Evolutionary conservation across 2,113 vertebrate genomes (phyloP), one percentile per base, ranked within the genome.

Genomic region (Maccullochella peelii): DNA sequence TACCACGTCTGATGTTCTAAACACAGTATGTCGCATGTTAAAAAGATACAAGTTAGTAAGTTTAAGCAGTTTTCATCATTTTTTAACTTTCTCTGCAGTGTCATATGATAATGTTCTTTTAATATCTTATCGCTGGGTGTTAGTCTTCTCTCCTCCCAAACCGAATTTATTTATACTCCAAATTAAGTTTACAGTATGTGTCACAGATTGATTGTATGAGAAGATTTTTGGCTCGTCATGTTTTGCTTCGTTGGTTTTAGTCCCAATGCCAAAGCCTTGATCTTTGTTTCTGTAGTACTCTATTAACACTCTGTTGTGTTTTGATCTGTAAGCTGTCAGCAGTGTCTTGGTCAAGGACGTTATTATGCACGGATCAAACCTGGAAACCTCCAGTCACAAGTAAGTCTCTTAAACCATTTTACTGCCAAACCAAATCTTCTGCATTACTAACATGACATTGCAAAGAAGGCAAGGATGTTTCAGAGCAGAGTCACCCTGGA

Each of bases 321-420:
- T 85, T 88, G 79, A 89, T 82, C 79, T 72, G 69, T 27, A 63
- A 55, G 27, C 82, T 84, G 82, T 85, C 73, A 86, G 75, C 83
- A 66, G 66, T 54, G 76, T 79, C 67, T 62, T 68, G 76, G 70
- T 91, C 85, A 86, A 91, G 87, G 79, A 82, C 75, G 33, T 71
- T 63, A 57, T 71, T 40, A 76, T 77, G 61, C 33, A 40, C 59
- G 44, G 80, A 84, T 75, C 78, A 87, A 91, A 92, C 86, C 54
- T 77, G 87, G 82, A 86, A 86, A 73, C 83, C 83, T 90, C 79
- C 81, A 81, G 73, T 90, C 88, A 73, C 89, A 85, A 79, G 58
- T 49, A 47, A 73, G 65, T 83, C 86, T 73, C 73, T 38, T 40
- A 9, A 86, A 62, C 49, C 54, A 84, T 85, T 79, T 76, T 70